Percentiles rank a stretch among this genome's conserved stretches.
phyloP scores from a whole-genome alignment of 2,113 vertebrate genomes.

The Taxidea taxus region DNA sequence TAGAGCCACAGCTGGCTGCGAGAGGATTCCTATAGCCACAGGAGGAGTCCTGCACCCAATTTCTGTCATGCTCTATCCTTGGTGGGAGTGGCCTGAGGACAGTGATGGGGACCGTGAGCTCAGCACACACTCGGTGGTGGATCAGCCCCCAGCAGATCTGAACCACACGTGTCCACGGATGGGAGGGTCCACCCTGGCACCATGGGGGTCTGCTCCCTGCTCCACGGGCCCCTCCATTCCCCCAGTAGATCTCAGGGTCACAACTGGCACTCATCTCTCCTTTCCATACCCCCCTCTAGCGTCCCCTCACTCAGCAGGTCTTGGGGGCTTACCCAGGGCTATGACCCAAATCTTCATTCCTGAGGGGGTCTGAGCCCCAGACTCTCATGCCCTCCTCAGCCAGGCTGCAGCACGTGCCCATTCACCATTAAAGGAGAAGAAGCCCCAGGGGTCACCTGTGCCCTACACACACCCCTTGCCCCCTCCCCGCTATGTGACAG shows the following conservation, averaged over 20 bases:
- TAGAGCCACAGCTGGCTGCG: rapidly evolving
- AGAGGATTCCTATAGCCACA: neutral
- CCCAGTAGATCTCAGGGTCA: neutral
- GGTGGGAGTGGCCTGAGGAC: neutral
- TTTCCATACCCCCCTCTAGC: neutral
- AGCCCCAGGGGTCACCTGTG: neutral
- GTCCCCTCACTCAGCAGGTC: neutral
- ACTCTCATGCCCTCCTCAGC: neutral
- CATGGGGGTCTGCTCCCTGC: neutral
- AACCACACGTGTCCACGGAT: rapidly evolving
- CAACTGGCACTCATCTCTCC: neutral
- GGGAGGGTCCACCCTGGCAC: neutral
- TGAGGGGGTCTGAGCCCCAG: neutral
- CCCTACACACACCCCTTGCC: neutral
- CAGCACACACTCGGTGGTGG: neutral
- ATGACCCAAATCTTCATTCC: neutral
- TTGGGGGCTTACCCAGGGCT: neutral
- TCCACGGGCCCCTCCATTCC: neutral
- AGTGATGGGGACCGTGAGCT: neutral
- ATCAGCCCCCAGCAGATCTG: too few species aligned
- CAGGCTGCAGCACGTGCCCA: neutral
- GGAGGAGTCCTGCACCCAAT: neutral
- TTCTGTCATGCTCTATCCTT: rapidly evolving
- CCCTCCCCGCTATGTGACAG: rapidly evolving
- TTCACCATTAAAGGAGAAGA: neutral